Conservation (phyloP, 2,888 invertebrate genomes). For the Xylophagus ater region DNA sequence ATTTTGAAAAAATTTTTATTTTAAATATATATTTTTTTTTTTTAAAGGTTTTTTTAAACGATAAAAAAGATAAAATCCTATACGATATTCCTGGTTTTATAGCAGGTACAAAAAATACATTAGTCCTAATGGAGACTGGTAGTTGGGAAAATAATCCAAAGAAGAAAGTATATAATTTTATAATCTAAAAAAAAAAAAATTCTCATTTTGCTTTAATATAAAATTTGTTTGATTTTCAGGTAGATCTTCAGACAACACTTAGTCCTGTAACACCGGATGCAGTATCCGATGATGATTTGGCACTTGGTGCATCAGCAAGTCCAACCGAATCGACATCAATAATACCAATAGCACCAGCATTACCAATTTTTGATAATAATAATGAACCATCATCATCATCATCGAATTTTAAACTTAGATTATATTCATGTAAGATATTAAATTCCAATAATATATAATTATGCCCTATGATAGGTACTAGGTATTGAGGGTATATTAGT, state of each 20-base stretch:
- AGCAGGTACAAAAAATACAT: conserved; percentile 26
- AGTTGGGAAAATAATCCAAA: conserved; percentile 8
- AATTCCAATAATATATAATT: too few species aligned
- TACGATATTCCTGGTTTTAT: conserved; percentile 31
- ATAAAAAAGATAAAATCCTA: conserved; percentile 24
- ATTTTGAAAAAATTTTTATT: background rate
- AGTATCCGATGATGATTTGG: conserved; percentile 36
- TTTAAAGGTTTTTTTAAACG: conserved; percentile 31
- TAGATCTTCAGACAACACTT: conserved; percentile 7
- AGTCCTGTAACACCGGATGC: conserved; percentile 11
- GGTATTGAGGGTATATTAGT: too few species aligned
- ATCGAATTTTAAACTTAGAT: conserved; percentile 7
- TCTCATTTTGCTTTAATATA: too few species aligned
- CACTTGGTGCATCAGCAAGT: conserved; percentile 39
- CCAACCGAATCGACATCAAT: conserved; percentile 29
- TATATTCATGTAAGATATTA: conserved; percentile 13
- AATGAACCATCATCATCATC: conserved; percentile 7
- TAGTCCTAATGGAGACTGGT: conserved; percentile 21
- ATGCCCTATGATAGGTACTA: too few species aligned
- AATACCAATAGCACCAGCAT: conserved; percentile 17
- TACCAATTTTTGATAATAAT: conserved; percentile 14
- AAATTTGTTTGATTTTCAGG: conserved; percentile 3
- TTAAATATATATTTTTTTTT: conserved; percentile 6
- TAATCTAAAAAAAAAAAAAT: background rate
- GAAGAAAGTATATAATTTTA: conserved; percentile 6